Conservation (phyloP, 1,140 invertebrate genomes). For the Lepidostoma basale region DNA sequence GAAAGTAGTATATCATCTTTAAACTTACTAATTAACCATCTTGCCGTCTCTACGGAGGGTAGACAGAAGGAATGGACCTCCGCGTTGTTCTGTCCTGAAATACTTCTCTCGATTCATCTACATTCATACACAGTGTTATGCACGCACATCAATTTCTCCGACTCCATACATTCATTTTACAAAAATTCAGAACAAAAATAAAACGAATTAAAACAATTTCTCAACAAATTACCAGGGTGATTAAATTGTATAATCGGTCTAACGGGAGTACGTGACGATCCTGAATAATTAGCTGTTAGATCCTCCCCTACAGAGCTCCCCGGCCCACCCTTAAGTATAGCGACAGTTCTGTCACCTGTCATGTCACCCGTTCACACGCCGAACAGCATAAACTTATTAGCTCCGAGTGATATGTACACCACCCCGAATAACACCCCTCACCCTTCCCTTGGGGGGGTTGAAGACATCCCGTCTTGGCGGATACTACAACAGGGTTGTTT, state of each 20-base stretch:
- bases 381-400: slow-evolving; percentile 46
- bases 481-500: not conserved
- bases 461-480: not conserved
- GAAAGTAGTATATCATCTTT: no score
- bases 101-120: no score
- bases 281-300: slow-evolving; percentile 1
- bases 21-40: no score
- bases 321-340: slow-evolving; percentile 8
- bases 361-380: slow-evolving; percentile 44
- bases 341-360: slow-evolving; percentile 42
- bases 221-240: not conserved
- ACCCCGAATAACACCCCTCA: no score
- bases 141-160: no score
- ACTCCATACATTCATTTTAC: no score
- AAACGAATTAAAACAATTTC: no score
- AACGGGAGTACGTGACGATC: not conserved
- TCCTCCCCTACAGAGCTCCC: not conserved
- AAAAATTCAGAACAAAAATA: no score
- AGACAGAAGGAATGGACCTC: no score
- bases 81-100: no score
- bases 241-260: not conserved
- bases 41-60: no score
- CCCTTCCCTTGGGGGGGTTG: not conserved
- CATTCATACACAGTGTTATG: no score
- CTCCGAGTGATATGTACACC: slow-evolving; percentile 41